phyloP scores from a whole-genome alignment of 1,140 invertebrate genomes.

The Ostrea edulis region DNA sequence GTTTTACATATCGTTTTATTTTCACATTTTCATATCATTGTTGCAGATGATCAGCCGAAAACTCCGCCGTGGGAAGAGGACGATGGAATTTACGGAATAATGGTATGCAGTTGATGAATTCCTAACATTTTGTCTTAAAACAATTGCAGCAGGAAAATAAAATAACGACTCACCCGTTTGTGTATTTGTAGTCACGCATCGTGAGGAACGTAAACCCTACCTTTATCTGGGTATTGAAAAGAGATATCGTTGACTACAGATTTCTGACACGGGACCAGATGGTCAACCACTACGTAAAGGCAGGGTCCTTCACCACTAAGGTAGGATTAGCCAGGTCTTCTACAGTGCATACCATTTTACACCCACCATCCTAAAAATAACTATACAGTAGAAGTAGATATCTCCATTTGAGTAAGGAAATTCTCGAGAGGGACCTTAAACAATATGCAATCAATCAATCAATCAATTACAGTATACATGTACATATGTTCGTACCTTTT shows the following conservation, averaged over 20 bases:
- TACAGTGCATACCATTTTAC: too few relatives aligned
- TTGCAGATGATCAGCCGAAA: slow-evolving; percentile 76
- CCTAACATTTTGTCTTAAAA: background rate
- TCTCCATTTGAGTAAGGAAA: too few relatives aligned
- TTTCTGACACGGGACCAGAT: slow-evolving; percentile 84
- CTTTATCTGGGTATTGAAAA: slow-evolving; percentile 92
- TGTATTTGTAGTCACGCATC: slow-evolving; percentile 77
- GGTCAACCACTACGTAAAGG: slow-evolving; percentile 89
- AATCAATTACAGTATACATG: too few relatives aligned
- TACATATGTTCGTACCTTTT: too few relatives aligned
- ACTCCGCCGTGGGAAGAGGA: slow-evolving; percentile 80
- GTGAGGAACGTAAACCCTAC: slow-evolving; percentile 84
- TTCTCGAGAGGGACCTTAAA: too few relatives aligned
- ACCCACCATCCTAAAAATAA: too few relatives aligned
- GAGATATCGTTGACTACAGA: slow-evolving; percentile 88
- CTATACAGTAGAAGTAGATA: too few relatives aligned
- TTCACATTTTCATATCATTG: background rate
- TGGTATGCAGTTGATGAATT: slow-evolving; percentile 63
- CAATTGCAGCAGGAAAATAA: background rate
- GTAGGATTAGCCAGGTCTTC: slow-evolving; percentile 78
- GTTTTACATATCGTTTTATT: too few relatives aligned
- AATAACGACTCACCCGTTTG: background rate
- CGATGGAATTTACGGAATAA: slow-evolving; percentile 79
- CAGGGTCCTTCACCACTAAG: slow-evolving; percentile 91
- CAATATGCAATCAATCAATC: too few relatives aligned